Evolutionary conservation across 2,888 invertebrate species (phyloP), one percentile per base, ranked within the genome.

Genomic region (Caenorhabditis auriculariae): DNA sequence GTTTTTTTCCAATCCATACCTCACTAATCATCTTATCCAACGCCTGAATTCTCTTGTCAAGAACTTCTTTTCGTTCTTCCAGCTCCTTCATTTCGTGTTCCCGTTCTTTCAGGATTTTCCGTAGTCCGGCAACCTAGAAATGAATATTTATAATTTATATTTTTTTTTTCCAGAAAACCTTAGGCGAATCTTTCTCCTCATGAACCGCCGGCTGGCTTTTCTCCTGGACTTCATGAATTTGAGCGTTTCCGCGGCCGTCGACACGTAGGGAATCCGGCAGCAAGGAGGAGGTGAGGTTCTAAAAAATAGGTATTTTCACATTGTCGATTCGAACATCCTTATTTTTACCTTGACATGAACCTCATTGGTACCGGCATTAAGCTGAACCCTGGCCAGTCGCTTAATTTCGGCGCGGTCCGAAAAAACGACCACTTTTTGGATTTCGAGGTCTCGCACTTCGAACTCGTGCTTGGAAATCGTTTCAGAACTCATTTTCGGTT

Each of bases 401-500:
- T 65, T 60, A 3, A 78, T 43, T 45, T 78, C 77, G 3, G 78
- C 78, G 7, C 78, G 54, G 56, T 78, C 78, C n/a, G 57, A 64
- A 66, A 68, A 78, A 7, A 76, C 74, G 29, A 70, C 68, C 27
- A 67, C 67, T 43, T 56, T 44, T 21, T 41, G 42, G 21, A 69
- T 63, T 12, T 57, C 43, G 17, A 45, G 54, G 17, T 60, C 65
- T 15, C 63, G 60, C 32, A 46, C 28, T 17, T 69, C 60, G n/a
- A 64, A 44, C 41, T 55, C 47, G 24, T 53, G 55, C n/a, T n/a
- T n/a, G n/a, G n/a, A n/a, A n/a, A n/a, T n/a, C n/a, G n/a, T n/a
- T n/a, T n/a, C n/a, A n/a, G n/a, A n/a, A n/a, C n/a, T n/a, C n/a
- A n/a, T n/a, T n/a, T n/a, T n/a, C n/a, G n/a, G n/a, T n/a, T n/a